Percentiles rank a stretch among this genome's conserved stretches.
Evolutionary conservation across 2,113 vertebrate genomes (phyloP).

Genomic region (Pelusios castaneus): DNA sequence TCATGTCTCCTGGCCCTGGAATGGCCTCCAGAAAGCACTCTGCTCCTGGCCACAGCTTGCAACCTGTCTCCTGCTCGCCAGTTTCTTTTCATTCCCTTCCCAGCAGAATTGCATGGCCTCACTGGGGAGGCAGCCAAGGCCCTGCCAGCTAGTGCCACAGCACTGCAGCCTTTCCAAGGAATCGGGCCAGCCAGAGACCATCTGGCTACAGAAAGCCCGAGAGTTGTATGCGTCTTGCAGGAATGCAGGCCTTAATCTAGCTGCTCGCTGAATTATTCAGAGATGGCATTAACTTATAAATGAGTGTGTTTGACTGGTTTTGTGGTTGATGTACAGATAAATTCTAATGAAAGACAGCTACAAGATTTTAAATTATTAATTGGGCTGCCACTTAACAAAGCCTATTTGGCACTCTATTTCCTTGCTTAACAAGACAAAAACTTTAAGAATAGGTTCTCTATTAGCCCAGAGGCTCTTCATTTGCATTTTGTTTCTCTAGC

Average conservation of each 20-base stretch:
- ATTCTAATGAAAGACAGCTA: conserved; percentile 88
- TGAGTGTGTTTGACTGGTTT: conserved; percentile 86
- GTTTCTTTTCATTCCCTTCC: neutral
- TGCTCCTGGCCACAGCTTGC: neutral
- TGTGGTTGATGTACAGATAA: conserved; percentile 89
- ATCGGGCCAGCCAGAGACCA: neutral
- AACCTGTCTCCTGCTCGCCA: fast-evolving
- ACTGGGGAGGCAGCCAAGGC: neutral
- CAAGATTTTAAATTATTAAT: conserved; percentile 87
- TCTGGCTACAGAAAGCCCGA: conserved; percentile 17
- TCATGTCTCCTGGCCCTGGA: neutral
- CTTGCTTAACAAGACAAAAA: conserved; percentile 86
- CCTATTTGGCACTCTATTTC: conserved; percentile 83
- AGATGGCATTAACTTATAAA: conserved; percentile 84
- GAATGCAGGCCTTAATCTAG: conserved; percentile 75
- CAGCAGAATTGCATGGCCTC: neutral
- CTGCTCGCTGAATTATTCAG: conserved; percentile 84
- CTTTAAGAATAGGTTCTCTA: conserved; percentile 76
- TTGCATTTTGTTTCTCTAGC: conserved; percentile 77
- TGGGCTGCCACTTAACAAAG: conserved; percentile 87
- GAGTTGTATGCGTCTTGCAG: conserved; percentile 60
- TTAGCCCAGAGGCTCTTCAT: conserved; percentile 76
- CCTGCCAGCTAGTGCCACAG: neutral
- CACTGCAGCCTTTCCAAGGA: neutral
- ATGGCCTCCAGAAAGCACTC: conserved; percentile 41